Conservation (phyloP, 1,140 invertebrate species). For the Megalopta genalis region DNA sequence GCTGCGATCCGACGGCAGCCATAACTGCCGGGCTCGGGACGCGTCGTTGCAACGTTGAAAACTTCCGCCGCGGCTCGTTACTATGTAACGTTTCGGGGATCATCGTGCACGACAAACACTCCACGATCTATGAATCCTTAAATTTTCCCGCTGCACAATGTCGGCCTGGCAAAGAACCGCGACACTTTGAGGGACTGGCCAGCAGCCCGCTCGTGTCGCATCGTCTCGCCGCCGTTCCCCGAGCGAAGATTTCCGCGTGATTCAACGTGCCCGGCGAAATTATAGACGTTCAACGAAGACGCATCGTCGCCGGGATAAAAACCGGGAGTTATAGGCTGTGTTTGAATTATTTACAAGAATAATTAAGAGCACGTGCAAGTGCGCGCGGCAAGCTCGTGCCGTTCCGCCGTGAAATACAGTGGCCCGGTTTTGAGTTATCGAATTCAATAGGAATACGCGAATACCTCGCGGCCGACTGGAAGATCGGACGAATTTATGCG, state of each 20-base stretch:
- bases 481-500: conserved; percentile 55
- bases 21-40: conserved; percentile 28
- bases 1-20: conserved; percentile 71
- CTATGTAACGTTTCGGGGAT: neutral
- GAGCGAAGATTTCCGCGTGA: too few relatives aligned
- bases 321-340: neutral
- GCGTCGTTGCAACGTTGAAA: neutral
- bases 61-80: neutral
- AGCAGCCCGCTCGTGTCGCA: too few relatives aligned
- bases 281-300: neutral
- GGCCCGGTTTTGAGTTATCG: conserved; percentile 42
- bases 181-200: too few relatives aligned
- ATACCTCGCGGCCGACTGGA: conserved; percentile 31
- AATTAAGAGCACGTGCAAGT: conserved; percentile 36
- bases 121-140: too few relatives aligned
- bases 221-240: too few relatives aligned
- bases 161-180: too few relatives aligned
- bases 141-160: too few relatives aligned
- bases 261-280: neutral
- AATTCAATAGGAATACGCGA: conserved; percentile 50
- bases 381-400: neutral
- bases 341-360: conserved; percentile 15
- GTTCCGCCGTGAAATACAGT: conserved; percentile 11
- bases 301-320: neutral
- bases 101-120: neutral